Percentiles rank a stretch among this genome's conserved stretches.
These are phyloP conservation scores for Euphonia xanthogaster DNA, from an alignment of 2,797 vertebrate species.

Conservation along the genomic window DNA sequence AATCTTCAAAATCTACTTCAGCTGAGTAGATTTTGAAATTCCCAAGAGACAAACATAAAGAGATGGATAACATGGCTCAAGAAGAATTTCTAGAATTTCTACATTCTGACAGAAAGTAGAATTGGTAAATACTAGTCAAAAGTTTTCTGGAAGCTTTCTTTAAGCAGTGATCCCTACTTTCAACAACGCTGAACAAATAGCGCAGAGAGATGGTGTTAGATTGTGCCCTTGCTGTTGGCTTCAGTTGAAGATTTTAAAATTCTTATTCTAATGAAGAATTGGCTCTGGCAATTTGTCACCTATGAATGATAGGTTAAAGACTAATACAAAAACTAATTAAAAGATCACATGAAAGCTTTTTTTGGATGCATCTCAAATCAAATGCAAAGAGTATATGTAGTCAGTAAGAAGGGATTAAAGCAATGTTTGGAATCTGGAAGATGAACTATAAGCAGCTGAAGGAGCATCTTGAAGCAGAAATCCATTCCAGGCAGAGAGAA, in stretches of 20 bases:
- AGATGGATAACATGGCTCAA: neutral
- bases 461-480: conserved; percentile 21
- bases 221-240: neutral
- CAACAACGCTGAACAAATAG: neutral
- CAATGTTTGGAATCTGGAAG: neutral
- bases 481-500: neutral
- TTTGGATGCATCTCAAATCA: neutral
- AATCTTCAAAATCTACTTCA: neutral
- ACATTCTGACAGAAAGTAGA: neutral
- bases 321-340: neutral
- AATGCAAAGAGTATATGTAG: neutral
- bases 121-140: neutral
- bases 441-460: neutral
- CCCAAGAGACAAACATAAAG: neutral
- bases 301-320: neutral
- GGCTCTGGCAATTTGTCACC: neutral
- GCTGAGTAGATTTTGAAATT: neutral
- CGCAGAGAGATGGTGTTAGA: fast-evolving
- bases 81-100: neutral
- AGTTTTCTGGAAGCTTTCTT: neutral
- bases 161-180: neutral
- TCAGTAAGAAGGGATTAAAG: neutral
- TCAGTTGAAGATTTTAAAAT: neutral
- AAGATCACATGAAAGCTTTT: neutral
- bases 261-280: neutral